phyloP scores from a whole-genome alignment of 2,797 vertebrate genomes.

The Sphenodon punctatus region DNA sequence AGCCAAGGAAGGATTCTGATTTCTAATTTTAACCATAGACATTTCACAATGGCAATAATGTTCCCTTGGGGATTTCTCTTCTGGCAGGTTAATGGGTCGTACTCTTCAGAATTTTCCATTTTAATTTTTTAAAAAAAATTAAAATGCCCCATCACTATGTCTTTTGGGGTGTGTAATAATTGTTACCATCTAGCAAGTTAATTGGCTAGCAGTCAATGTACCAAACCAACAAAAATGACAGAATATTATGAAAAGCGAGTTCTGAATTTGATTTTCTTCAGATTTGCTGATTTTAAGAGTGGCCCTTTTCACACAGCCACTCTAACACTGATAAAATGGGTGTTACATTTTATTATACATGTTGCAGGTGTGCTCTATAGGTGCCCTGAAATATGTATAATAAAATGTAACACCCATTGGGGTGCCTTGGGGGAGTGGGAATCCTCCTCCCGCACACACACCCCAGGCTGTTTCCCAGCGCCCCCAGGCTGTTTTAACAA shows the following conservation, averaged over 20 bases:
- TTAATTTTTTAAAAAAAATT: background rate
- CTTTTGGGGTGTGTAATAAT: background rate
- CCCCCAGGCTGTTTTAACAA: no score
- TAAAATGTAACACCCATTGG: no score
- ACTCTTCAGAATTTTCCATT: background rate
- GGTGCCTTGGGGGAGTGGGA: no score
- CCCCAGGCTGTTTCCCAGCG: no score
- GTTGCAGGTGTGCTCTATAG: no score
- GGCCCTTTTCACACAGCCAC: no score
- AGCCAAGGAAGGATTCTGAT: background rate
- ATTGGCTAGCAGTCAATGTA: background rate
- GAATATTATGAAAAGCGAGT: background rate
- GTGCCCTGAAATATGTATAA: no score
- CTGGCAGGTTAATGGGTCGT: background rate
- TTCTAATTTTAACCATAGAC: slow-evolving; percentile 26
- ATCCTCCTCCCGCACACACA: no score
- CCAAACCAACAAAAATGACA: background rate
- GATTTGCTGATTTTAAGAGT: background rate
- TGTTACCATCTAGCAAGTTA: background rate
- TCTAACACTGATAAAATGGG: no score
- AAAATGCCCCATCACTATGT: background rate
- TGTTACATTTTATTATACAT: no score
- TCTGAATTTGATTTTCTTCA: background rate
- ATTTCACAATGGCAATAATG: slow-evolving; percentile 28
- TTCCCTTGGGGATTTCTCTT: background rate